Evolutionary conservation across 2,888 invertebrate genomes (phyloP), one percentile per base, ranked within the genome.

Genomic region (Diarsia brunnea): DNA sequence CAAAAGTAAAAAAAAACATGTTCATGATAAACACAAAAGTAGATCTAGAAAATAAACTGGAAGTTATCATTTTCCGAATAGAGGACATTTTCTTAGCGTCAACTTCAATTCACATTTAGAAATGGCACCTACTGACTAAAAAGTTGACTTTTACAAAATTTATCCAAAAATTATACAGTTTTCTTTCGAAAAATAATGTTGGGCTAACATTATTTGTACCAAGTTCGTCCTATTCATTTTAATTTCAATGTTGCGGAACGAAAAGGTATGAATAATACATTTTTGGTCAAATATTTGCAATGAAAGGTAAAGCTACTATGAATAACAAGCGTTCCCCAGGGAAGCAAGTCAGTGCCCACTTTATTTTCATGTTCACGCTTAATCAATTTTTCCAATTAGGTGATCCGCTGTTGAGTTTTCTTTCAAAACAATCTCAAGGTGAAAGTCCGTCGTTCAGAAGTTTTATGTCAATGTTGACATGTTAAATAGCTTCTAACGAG

Each of bases 251-350:
- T 84, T 78, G 78, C 80, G 76, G 73, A 86, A 85, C 84, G 79
- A 86, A 86, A 82, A 76, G 24, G 38, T 76, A 88, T 92, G 92
- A 92, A 92, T 92, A 91, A 92, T 90, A 90, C 79, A 92, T 91
- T 88, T 81, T 83, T 73, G 79, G 84, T 84, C 88, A 91, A 91
- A 91, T 90, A 90, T 91, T 91, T 88, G 82, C 79, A 78, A 78
- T 80, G 72, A 83, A 88, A 89, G 83, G 85, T 88, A 84, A 87
- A 88, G 69, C 79, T 86, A 69, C 83, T 75, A 85, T 87, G 88
- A 86, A 89, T 87, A 89, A 85, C 84, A 87, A 88, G 80, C 66
- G 70, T 63, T 24, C 74, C 69, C 70, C n/a, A 49, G 72, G 67
- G 72, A 77, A 78, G 55, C 73, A 73, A 79, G 81, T 80, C 83